Base-by-base conservation (phyloP, 2,113 vertebrate genomes). In the Cettia cetti region DNA sequence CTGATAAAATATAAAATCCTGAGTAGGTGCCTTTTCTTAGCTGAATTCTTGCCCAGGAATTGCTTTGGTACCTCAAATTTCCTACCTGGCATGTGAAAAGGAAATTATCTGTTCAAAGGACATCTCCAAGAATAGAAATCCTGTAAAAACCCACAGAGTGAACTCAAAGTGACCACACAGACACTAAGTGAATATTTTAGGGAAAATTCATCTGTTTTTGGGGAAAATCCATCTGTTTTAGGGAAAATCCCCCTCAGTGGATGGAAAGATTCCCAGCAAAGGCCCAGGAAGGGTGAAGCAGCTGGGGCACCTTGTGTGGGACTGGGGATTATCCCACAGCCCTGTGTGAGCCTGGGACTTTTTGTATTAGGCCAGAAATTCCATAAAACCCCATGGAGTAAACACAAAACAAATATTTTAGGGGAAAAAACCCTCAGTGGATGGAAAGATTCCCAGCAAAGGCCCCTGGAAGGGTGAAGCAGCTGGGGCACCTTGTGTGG, bases 111-210 rank as follows among this genome's bases (percentile, higher is more conserved):
- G 6, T 23, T 35, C 26, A 21, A 17, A 19, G 26, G 21, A 10
- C 21, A 45, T 23, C 18, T 47, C 37, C 37, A 52, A 24, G 33
- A 7, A 4, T 20, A 40, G 16, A 33, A 80, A 54, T 49, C 16
- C 54, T 28, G 7, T 40, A 27, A 84, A 74, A 64, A 40, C 20
- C 21, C n/a, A 5, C 0, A 14, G 28, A 4, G 7, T 2, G 24
- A 57, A 18, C 82, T 45, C 16, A 11, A 26, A 23, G 21, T 12
- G 35, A 13, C 26, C 19, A 23, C 0, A 0, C 6, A 28, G 10
- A 20, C 30, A 20, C 20, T n/a, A 0, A 50, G 6, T 0, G 0
- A n/a, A 3, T 15, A n/a, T 52, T 86, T 33, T 22, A 14, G 44
- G 42, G 44, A 24, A 86, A 90, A 57, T 57, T 22, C 56, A 24